Evolutionary conservation across 92 coral and sea anemone species (phyloP), one percentile per base, ranked within the genome.

Genomic region (Phenganax marumi): DNA sequence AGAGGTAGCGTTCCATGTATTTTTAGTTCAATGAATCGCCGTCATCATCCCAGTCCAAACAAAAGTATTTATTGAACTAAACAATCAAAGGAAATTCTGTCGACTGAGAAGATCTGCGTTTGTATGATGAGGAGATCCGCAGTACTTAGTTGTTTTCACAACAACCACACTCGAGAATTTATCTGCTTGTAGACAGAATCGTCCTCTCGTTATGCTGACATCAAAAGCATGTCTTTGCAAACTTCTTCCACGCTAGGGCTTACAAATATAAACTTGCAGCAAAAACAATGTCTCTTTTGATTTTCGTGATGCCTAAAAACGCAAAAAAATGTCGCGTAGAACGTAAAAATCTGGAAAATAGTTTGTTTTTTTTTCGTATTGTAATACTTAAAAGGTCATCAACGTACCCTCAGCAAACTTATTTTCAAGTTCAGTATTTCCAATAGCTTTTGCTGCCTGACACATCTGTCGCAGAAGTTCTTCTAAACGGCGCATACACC

Each of bases 391-490:
- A 46, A 14, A 72, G 7, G 21, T 14, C 17, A 56, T 56, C 63
- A 56, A 19, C 63, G 3, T 18, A 93, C 97, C 98, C 82, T 95
- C 98, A 22, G 97, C 98, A 82, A 95, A 95, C 76, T 95, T 95
- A 86, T 95, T 95, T 74, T 95, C 98, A 62, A 95, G 86, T 70
- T 95, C 98, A 16, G 98, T 95, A 81, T 95, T 95, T 50, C 97
- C 97, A 25, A 92, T 95, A 43, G 97, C 98, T 85, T 95, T 95
- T 51, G 98, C 89, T 2, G 98, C 98, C 79, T 92, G 97, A 55
- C 98, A 95, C 98, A 95, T 95, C 80, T 95, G 98, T 43, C 98
- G 86, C 10, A 95, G 78, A 22, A 95, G 87, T 77, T 95, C 98
- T 82, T 95, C 97, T 49, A 92, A 82, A 25, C 98, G 90, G 23